Base-by-base conservation (phyloP, 2,888 invertebrate genomes). In the Nipponacmea schrenckii region DNA sequence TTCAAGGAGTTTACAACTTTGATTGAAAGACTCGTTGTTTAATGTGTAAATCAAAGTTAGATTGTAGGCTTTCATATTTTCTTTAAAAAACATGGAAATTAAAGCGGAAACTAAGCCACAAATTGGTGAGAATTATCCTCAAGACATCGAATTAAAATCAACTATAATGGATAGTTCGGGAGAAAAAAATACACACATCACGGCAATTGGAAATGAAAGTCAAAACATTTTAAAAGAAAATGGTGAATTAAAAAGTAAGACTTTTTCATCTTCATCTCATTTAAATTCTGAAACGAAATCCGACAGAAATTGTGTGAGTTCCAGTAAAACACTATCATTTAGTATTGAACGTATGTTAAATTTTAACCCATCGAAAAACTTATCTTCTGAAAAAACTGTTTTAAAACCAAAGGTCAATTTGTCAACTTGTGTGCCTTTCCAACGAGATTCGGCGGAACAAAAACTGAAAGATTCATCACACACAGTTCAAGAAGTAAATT, bases 341-440 rank as follows among this genome's bases (percentile, higher is more conserved):
- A 56, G 56, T 56, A 56, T 56, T 24, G 56, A 56, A 56, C 56
- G 56, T 56, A 56, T 56, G 56, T 56, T 56, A 56, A 56, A 56
- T 56, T 56, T 56, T 24, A 24, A 20, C 3, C 56, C 56, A 56
- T 24, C 56, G 20, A 56, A 56, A 24, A 39, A 39, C 39, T 39
- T 39, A 39, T 5, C 39, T 39, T 39, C 39, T 10, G 39, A 39
- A 39, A 39, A 39, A 39, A 39, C 7, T 39, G 24, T 56, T 56
- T 20, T 24, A 20, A 56, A 56, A 20, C 20, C 20, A 24, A 24
- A 56, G 24, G 24, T 24, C 20, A 56, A 56, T 56, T 24, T 56
- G 20, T 56, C 56, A 56, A 56, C 56, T 20, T 24, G 24, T 12
- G 56, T 56, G 24, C 56, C 56, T 24, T 56, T 56, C 24, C 56